Evolutionary conservation across 1,140 invertebrate species (phyloP).

Genomic region (Branchinecta lindahli): DNA sequence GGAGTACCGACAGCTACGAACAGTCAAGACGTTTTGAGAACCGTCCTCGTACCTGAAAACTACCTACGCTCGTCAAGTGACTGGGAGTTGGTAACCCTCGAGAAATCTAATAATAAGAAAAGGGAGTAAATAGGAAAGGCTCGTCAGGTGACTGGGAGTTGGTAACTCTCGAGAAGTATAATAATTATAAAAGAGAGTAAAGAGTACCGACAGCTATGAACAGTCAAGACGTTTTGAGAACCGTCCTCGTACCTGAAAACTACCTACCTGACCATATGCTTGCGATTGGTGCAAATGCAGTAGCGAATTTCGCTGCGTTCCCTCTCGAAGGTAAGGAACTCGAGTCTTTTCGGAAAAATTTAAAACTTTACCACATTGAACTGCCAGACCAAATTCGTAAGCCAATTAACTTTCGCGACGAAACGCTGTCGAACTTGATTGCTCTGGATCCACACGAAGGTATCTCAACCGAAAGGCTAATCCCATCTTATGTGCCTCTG

Average conservation of each 20-base stretch:
- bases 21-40: not conserved
- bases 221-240: not conserved
- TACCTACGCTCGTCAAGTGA: too few species aligned
- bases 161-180: too few species aligned
- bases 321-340: not conserved
- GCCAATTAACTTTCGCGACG: not conserved
- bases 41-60: constrained; percentile 4
- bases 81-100: too few species aligned
- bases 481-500: not conserved
- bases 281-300: not conserved
- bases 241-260: constrained; percentile 4
- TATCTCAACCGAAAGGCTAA: not conserved
- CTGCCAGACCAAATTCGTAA: not conserved
- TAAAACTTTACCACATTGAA: not conserved
- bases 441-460: not conserved
- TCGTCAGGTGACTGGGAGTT: too few species aligned
- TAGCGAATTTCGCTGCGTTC: not conserved
- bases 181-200: too few species aligned
- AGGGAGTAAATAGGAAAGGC: too few species aligned
- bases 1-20: not conserved
- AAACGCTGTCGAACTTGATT: not conserved
- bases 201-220: not conserved
- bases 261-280: not conserved
- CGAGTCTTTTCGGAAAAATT: not conserved
- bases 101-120: too few species aligned